phyloP scores from a whole-genome alignment of 2,113 vertebrate genomes.

The Anhinga rufa region DNA sequence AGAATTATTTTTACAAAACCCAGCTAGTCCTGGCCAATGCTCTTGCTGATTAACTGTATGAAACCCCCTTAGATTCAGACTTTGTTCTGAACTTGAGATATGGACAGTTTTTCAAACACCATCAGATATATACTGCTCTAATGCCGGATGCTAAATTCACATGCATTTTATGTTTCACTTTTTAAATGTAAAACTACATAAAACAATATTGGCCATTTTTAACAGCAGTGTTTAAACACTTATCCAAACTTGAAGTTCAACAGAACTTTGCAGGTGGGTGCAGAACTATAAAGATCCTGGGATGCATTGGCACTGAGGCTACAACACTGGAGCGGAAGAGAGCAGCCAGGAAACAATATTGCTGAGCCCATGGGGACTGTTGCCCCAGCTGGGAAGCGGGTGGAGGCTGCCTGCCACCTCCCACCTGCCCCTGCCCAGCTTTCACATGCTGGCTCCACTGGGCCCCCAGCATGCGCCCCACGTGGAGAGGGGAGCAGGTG shows the following conservation, averaged over 20 bases:
- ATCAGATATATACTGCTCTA: neutral
- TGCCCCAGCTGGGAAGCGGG: neutral
- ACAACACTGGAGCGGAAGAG: neutral
- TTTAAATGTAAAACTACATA: neutral
- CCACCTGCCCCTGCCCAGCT: neutral
- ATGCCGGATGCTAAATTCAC: neutral
- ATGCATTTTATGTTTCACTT: neutral
- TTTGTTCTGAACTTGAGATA: neutral
- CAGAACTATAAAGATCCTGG: neutral
- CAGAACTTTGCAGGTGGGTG: neutral
- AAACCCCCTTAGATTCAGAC: neutral
- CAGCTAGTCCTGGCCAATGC: neutral
- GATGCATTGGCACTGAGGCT: neutral
- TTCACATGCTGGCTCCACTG: neutral
- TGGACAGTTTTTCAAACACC: neutral
- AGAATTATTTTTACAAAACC: neutral
- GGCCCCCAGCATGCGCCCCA: neutral
- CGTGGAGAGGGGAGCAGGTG: neutral
- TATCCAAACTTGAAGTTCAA: rapidly evolving
- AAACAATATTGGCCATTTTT: neutral
- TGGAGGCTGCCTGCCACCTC: neutral
- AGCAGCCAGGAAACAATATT: neutral
- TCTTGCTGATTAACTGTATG: neutral
- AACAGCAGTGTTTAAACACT: neutral
- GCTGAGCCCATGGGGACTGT: neutral